phyloP scores from a whole-genome alignment of 2,888 invertebrate genomes.

The Volucella zonaria region DNA sequence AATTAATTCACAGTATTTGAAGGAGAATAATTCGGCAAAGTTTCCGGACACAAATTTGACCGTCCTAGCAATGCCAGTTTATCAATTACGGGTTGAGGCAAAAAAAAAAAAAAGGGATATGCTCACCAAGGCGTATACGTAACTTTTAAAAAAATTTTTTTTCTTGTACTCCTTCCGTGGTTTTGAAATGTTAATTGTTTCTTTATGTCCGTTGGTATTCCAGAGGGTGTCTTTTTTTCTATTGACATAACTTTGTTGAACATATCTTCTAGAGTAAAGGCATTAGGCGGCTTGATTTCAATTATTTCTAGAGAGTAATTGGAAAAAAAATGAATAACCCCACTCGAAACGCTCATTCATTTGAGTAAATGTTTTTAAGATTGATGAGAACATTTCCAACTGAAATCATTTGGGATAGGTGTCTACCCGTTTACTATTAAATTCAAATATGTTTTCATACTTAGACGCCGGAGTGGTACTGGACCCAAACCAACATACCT shows the following conservation, averaged over 20 bases:
- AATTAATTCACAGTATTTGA: constrained; percentile 51
- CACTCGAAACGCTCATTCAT: not conserved
- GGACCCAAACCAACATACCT: no score
- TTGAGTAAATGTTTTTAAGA: not conserved
- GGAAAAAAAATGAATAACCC: not conserved
- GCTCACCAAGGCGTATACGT: constrained; percentile 41
- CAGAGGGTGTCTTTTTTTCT: not conserved
- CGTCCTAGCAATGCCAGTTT: constrained; percentile 4
- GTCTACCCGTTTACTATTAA: no score
- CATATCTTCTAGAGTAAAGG: not conserved
- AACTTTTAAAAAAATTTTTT: no score
- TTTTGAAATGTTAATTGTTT: constrained; percentile 39
- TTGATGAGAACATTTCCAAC: not conserved
- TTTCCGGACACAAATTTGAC: constrained; percentile 38
- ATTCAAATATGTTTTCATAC: no score
- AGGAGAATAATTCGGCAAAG: constrained; percentile 25
- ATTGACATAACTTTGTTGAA: not conserved
- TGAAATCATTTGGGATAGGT: no score
- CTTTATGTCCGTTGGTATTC: not conserved
- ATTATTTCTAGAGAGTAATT: constrained; percentile 21
- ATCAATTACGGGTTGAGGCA: constrained; percentile 31
- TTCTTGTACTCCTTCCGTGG: not conserved
- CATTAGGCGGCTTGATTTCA: constrained; percentile 20
- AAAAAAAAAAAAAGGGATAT: constrained; percentile 9
- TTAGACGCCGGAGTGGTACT: no score